phyloP scores from a whole-genome alignment of 2,797 vertebrate species.

The Onychomys leucogaster region DNA sequence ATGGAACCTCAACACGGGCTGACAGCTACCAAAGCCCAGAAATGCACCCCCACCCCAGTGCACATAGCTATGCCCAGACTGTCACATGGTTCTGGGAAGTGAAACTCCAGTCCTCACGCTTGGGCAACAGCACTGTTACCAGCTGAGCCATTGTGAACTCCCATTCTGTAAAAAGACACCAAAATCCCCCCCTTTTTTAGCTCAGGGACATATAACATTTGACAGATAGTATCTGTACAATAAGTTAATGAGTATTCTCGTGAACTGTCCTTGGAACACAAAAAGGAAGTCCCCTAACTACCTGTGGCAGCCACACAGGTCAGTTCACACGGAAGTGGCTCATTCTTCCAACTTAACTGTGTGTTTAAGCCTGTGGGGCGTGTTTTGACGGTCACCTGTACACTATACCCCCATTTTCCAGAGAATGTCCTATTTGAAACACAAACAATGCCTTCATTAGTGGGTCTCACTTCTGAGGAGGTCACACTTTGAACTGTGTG shows the following conservation, averaged over 20 bases:
- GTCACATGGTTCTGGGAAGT: background rate
- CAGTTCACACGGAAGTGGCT: background rate
- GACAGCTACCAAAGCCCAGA: background rate
- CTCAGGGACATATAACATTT: background rate
- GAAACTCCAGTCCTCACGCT: background rate
- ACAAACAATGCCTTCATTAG: background rate
- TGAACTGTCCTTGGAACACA: background rate
- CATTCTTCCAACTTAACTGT: background rate
- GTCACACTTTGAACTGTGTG: background rate
- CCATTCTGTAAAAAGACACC: background rate
- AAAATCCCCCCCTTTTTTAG: background rate
- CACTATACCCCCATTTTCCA: background rate
- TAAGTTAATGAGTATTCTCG: background rate
- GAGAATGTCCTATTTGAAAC: background rate
- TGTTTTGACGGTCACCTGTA: background rate
- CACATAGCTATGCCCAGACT: background rate
- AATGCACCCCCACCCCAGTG: background rate
- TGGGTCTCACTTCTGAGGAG: background rate
- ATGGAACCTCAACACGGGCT: background rate
- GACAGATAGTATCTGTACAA: background rate
- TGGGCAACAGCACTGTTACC: background rate
- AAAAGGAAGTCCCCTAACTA: background rate
- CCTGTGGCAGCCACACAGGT: background rate
- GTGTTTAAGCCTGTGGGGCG: background rate
- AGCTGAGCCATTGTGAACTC: background rate